Percentiles rank a stretch among this genome's conserved stretches.
phyloP scores from a whole-genome alignment of 2,113 vertebrate species.

The Notothenia rossii region DNA sequence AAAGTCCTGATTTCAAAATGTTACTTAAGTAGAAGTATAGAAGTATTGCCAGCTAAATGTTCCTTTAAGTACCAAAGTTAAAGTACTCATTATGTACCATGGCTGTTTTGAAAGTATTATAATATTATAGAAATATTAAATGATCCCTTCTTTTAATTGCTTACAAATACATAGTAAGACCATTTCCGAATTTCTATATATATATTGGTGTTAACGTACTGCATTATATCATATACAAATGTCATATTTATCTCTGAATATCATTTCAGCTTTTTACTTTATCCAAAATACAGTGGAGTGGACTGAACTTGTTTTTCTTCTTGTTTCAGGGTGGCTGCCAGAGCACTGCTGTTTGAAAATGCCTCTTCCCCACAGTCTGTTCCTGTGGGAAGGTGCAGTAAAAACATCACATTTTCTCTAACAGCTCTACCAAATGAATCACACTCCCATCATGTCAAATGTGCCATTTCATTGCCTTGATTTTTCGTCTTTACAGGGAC shows the following conservation, averaged over 20 bases:
- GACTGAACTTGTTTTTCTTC: neutral
- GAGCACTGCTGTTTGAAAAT: slow-evolving; percentile 91
- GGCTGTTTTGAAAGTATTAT: no score
- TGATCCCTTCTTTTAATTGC: no score
- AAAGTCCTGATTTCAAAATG: no score
- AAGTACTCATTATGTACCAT: no score
- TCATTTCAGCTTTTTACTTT: neutral
- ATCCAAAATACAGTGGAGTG: neutral
- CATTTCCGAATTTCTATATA: no score
- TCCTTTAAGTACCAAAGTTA: no score
- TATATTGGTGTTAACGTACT: no score
- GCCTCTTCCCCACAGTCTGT: slow-evolving; percentile 79
- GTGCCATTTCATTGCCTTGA: neutral
- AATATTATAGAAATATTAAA: no score
- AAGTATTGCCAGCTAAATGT: no score
- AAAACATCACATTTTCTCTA: neutral
- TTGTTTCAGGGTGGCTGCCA: slow-evolving; percentile 90
- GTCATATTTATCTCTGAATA: neutral
- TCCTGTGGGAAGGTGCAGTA: slow-evolving; percentile 85
- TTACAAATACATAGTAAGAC: no score
- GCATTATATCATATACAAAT: no score
- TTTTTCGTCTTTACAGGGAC: slow-evolving; percentile 84
- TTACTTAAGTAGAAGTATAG: no score
- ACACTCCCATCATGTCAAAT: neutral
- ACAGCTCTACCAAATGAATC: neutral